Base-by-base conservation (phyloP, 2,113 vertebrate genomes). In the Macquaria australasica region DNA sequence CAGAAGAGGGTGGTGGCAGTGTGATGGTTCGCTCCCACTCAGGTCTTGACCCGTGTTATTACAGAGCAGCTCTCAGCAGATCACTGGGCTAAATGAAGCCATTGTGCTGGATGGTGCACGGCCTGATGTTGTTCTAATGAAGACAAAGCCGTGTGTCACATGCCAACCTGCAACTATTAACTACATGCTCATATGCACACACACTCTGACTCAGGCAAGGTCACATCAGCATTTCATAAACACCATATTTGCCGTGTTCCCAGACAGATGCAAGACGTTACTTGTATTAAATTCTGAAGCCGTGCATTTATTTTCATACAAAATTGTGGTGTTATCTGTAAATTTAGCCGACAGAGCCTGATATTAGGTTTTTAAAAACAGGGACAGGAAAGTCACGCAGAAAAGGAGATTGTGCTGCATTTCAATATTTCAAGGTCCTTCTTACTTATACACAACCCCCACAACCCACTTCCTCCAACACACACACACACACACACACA, bases 11-110 rank as follows among this genome's bases (percentile, higher is more conserved):
- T 90, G 80, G 56, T 87, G 85, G 81, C 93, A 91, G 94, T 80
- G 79, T 70, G 91, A 95, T 92, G 89, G 92, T 94, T 95, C 93
- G 76, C 95, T 94, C 88, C 96, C 91, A 96, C 96, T 96, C 95
- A 95, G 95, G 96, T 97, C 96, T 86, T 96, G 97, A 97, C 97
- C 97, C 71, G 81, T 94, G 94, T 92, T 96, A 94, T 96, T 96
- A 93, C 96, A 96, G 96, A 97, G 95, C 93, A 94, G 94, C 93
- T 93, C 94, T 94, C 93, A 94, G 94, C 94, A 97, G 96, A 97
- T 96, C 96, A 7, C 72, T 34, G 94, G 93, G 92, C 96, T 96
- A 97, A 97, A 96, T 95, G 93, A 94, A 97, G 96, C 94, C 73
- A 70, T 92, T 88, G 79, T 45, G 79, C 91, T 73, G 75, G 92